phyloP scores from a whole-genome alignment of 2,888 invertebrate species.

The Ochlodes sylvanus region DNA sequence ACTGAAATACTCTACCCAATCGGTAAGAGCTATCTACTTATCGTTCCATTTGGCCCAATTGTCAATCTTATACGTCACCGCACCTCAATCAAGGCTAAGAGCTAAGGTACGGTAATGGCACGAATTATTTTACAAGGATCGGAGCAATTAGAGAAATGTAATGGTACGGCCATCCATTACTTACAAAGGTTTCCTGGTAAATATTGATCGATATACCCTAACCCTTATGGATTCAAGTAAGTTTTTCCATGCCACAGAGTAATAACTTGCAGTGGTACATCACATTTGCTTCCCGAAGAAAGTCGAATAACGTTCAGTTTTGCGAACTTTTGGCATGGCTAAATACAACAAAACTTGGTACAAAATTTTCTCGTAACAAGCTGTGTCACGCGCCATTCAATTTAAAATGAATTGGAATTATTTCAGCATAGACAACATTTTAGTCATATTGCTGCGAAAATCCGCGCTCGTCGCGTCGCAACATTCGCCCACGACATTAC shows the following conservation, averaged over 20 bases:
- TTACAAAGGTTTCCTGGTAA: conserved; percentile 23
- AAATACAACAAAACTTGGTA: too few species aligned
- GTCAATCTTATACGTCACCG: conserved; percentile 56
- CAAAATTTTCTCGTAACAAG: too few species aligned
- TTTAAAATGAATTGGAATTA: too few species aligned
- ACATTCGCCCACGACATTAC: too few species aligned
- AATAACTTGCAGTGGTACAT: too few species aligned
- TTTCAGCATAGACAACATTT: too few species aligned
- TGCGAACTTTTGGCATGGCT: too few species aligned
- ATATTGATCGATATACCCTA: conserved; percentile 23
- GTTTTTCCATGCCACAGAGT: not conserved
- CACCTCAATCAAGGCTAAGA: conserved; percentile 41
- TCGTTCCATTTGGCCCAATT: conserved; percentile 61
- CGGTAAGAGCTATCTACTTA: conserved; percentile 46
- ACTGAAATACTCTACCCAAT: conserved; percentile 21
- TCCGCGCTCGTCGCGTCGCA: too few species aligned
- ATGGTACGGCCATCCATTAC: conserved; percentile 9
- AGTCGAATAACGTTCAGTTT: too few species aligned
- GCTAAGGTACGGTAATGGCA: conserved; percentile 9
- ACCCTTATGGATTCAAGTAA: conserved; percentile 22
- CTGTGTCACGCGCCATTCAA: too few species aligned
- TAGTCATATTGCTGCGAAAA: too few species aligned
- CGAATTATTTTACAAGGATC: conserved; percentile 28
- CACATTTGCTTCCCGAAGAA: too few species aligned
- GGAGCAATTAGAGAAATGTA: conserved; percentile 30